These are phyloP conservation scores for Brachionus koreanus DNA, from an alignment of 1,140 invertebrate genomes.

Conservation along the genomic window DNA sequence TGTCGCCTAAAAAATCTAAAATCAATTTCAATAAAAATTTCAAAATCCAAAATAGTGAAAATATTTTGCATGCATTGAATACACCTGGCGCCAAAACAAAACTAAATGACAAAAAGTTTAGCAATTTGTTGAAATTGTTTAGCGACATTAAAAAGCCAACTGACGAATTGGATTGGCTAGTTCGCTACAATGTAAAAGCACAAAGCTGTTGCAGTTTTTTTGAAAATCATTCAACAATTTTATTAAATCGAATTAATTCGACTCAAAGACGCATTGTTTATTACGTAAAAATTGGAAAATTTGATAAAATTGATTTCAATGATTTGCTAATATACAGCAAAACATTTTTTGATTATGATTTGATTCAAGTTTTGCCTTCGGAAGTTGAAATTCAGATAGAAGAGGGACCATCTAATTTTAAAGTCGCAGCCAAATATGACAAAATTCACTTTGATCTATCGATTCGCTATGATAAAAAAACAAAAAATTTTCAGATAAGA, in stretches of 20 bases:
- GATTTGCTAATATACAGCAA: slow-evolving; percentile 49
- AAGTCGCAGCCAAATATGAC: slow-evolving; percentile 44
- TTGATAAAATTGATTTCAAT: slow-evolving; percentile 46
- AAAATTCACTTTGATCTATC: slow-evolving; percentile 46
- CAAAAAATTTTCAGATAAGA: slow-evolving; percentile 49
- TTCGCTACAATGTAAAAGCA: slow-evolving; percentile 51
- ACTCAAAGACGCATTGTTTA: slow-evolving; percentile 50
- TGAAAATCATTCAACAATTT: slow-evolving; percentile 48
- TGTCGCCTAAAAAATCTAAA: slow-evolving; percentile 21
- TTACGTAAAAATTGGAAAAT: slow-evolving; percentile 49
- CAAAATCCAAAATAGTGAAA: not conserved
- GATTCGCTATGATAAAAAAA: slow-evolving; percentile 48
- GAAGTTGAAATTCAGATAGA: slow-evolving; percentile 47
- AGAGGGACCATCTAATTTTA: slow-evolving; percentile 47
- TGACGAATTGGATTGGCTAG: slow-evolving; percentile 52
- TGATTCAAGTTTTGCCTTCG: slow-evolving; percentile 48
- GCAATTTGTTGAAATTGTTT: slow-evolving; percentile 46
- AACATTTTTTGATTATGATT: slow-evolving; percentile 48
- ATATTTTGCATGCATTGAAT: slow-evolving; percentile 4
- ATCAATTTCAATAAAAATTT: slow-evolving; percentile 19
- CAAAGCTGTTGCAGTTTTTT: slow-evolving; percentile 50
- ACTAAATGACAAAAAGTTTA: slow-evolving; percentile 33
- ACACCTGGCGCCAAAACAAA: not conserved
- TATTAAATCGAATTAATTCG: slow-evolving; percentile 47
- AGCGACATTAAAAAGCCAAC: slow-evolving; percentile 48